Conservation (phyloP, 2,888 invertebrate species). For the Amorpha juglandis region DNA sequence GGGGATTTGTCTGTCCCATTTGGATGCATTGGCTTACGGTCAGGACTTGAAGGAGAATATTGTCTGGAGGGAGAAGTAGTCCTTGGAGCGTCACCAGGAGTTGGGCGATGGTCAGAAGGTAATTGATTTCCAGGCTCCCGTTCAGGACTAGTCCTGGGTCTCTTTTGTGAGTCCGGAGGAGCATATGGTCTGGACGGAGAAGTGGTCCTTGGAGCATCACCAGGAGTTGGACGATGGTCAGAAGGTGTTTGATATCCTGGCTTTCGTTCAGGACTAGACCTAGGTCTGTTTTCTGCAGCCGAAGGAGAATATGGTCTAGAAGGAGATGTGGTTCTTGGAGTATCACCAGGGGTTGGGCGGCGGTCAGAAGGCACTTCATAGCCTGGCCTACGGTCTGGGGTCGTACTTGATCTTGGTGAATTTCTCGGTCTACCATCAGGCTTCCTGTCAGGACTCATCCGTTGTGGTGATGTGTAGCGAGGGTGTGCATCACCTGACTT, state of each 20-base stretch:
- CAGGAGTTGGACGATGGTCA: conserved; percentile 31
- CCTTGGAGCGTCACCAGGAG: conserved; percentile 26
- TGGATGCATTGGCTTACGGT: conserved; percentile 32
- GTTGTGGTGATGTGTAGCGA: conserved; percentile 29
- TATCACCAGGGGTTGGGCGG: conserved; percentile 29
- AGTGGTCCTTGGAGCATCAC: conserved; percentile 26
- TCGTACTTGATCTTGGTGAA: conserved; percentile 7
- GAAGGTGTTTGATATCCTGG: conserved; percentile 35
- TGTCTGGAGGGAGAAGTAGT: conserved; percentile 35
- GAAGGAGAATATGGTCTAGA: conserved; percentile 31
- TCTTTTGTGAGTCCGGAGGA: conserved; percentile 30
- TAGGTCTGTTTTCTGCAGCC: conserved; percentile 31
- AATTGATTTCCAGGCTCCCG: conserved; percentile 37
- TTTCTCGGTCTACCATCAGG: conserved; percentile 23
- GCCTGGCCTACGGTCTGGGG: background rate
- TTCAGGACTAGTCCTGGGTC: conserved; percentile 41
- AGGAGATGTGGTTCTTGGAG: conserved; percentile 34
- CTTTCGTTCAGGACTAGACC: conserved; percentile 43
- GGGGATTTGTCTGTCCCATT: conserved; percentile 30
- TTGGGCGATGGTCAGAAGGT: conserved; percentile 31
- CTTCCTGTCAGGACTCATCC: conserved; percentile 50
- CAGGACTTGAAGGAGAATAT: conserved; percentile 28
- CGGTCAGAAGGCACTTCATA: conserved; percentile 33
- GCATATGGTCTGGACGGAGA: conserved; percentile 36
- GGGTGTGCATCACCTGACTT: conserved; percentile 30